Base-by-base conservation (phyloP, 2,888 invertebrate genomes). In the Papilio gigon region DNA sequence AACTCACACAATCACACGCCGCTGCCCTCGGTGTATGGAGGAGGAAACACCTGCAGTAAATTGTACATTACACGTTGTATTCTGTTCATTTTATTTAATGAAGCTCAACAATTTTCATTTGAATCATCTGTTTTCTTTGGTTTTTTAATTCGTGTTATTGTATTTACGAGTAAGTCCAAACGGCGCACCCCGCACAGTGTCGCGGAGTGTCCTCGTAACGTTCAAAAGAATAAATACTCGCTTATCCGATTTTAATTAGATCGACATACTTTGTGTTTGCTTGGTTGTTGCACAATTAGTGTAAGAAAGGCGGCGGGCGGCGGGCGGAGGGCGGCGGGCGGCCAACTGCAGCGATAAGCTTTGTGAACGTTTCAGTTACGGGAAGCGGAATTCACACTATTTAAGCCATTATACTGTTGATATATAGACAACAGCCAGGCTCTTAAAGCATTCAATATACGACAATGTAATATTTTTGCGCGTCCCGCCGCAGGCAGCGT, bases 341-440 rank as follows among this genome's bases (percentile, higher is more conserved):
- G 53, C 53, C 53, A 27, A 27, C 27, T 27, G n/a, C n/a, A 27
- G 27, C n/a, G 27, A 27, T 53, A 27, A 53, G 53, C 53, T 53
- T 53, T 53, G 53, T 56, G n/a, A 56, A 56, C 30, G 53, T 56
- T 56, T 50, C 50, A 25, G 22, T 50, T 25, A 25, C 25, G 25
- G 30, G 27, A 9, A 4, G 37, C 9, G 37, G 37, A 56, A 56
- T 56, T 30, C 30, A 17, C 8, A 30, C 30, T 56, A 17, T 56
- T 56, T 30, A 30, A 56, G 53, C 30, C 6, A 30, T 56, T 56
- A 30, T 12, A 27, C 25, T 53, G 27, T 27, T 27, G 1, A 47
- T 11, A 53, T 53, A 27, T 27, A n/a, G n/a, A 27, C 53, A 27
- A 27, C 14, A 53, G n/a, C 25, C 27, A 22, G 6, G 22, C 20